Base-by-base conservation (phyloP, 2,888 invertebrate species). In the Blastobasis adustella region DNA sequence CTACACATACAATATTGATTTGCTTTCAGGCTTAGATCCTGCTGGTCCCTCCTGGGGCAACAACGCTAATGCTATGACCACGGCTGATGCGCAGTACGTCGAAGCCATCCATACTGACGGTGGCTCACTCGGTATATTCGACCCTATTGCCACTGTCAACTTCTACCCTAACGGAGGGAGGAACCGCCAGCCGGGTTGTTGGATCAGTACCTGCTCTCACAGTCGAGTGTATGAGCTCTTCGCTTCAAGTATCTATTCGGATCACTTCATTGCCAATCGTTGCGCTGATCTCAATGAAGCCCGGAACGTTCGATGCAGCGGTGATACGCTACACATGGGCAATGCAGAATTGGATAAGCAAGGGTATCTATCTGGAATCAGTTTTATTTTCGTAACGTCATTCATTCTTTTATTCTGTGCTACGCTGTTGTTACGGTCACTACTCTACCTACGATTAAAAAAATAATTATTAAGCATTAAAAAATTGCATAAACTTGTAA, bases 141-240 rank as follows among this genome's bases (percentile, higher is more conserved):
- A 75, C 47, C 65, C 67, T 3, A 70, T 79, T 39, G 76, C 66
- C 5, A 45, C 82, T 47, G 67, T 72, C 8, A 78, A 85, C 61
- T 86, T 84, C 66, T 87, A 83, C 59, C 81, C 82, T 6, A 86
- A 86, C 55, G 83, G 83, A 0, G 84, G 82, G 42, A 69, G 67
- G 5, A 68, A 71, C 56, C 68, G 71, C 4, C 83, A 84, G 57
- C 84, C 85, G 0, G 83, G 84, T 1, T 86, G 84, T 55, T 57
- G 55, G 52, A 23, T 64, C 47, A 76, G 69, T 54, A 67, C 67
- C 1, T 86, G 86, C 62, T 79, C 80, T 0, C 85, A 85, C 60
- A 56, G 76, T 10, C 73, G 83, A 4, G 71, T 78, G 0, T 62
- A 61, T 9, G 62, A 77, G n/a, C 54, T 81, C 0, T 79, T 79